Evolutionary conservation across 2,113 vertebrate genomes (phyloP).

Genomic region (Rhabdomys dilectus): DNA sequence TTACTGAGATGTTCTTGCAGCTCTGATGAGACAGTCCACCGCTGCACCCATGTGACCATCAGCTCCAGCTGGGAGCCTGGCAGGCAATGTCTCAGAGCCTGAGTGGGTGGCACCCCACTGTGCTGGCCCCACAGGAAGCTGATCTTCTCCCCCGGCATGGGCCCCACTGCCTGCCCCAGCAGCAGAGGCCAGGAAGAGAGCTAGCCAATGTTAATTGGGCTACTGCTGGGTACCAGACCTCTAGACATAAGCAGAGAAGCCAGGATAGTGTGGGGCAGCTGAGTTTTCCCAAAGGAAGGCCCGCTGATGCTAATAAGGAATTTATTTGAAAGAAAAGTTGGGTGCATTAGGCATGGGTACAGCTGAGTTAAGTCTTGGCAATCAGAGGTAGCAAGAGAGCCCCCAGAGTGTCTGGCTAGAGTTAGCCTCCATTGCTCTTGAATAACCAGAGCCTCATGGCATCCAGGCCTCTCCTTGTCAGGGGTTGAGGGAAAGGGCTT

Average conservation of each 20-base stretch:
- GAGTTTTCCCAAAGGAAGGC: not conserved
- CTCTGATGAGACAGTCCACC: not conserved
- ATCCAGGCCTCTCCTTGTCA: not conserved
- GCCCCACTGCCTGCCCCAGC: not conserved
- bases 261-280: not conserved
- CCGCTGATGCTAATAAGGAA: not conserved
- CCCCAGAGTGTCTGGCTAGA: not conserved
- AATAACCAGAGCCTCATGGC: not conserved
- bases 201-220: too few species aligned
- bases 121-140: not conserved
- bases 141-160: not conserved
- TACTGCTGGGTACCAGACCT: not conserved
- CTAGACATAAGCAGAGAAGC: too few species aligned
- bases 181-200: not conserved
- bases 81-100: not conserved
- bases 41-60: not conserved
- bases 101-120: not conserved
- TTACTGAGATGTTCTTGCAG: not conserved
- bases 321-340: not conserved
- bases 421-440: not conserved
- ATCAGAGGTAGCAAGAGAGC: not conserved
- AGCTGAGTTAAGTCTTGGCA: fast-evolving
- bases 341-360: fast-evolving
- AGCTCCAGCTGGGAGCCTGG: not conserved
- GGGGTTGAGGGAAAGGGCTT: too few species aligned